Percentiles rank a stretch among this genome's conserved stretches.
Conservation (phyloP, 2,888 invertebrate genomes). For the Andrena flavipes region DNA sequence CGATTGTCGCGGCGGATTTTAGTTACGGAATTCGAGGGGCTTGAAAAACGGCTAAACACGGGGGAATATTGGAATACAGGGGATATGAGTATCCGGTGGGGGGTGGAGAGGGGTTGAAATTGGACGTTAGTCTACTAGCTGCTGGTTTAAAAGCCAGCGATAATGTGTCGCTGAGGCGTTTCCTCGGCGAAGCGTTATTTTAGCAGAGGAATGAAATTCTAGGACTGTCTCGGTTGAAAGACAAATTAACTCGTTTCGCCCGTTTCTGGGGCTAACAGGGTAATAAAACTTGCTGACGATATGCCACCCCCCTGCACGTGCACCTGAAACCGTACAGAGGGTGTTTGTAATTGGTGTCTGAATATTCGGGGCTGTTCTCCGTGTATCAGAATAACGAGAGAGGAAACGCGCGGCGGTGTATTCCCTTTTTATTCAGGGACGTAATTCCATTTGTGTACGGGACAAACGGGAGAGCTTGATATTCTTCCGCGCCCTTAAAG, state of each 20-base stretch:
- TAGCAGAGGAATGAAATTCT: neutral
- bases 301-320: neutral
- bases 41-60: neutral
- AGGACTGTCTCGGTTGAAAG: neutral
- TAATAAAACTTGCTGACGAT: slow-evolving; percentile 2
- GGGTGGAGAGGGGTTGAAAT: neutral
- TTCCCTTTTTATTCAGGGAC: neutral
- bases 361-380: neutral
- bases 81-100: neutral
- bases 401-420: neutral
- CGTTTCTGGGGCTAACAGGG: neutral
- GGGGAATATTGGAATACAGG: slow-evolving; percentile 4
- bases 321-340: neutral
- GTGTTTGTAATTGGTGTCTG: neutral
- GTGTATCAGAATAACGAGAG: neutral
- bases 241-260: neutral
- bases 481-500: neutral
- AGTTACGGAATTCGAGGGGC: slow-evolving; percentile 21
- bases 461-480: neutral
- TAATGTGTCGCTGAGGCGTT: too few species aligned
- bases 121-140: neutral
- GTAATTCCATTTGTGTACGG: neutral
- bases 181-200: neutral
- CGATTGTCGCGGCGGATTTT: slow-evolving; percentile 12
- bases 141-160: neutral